Evolutionary conservation across 2,888 invertebrate genomes (phyloP), one percentile per base, ranked within the genome.

Genomic region (Lysandra bellargus): DNA sequence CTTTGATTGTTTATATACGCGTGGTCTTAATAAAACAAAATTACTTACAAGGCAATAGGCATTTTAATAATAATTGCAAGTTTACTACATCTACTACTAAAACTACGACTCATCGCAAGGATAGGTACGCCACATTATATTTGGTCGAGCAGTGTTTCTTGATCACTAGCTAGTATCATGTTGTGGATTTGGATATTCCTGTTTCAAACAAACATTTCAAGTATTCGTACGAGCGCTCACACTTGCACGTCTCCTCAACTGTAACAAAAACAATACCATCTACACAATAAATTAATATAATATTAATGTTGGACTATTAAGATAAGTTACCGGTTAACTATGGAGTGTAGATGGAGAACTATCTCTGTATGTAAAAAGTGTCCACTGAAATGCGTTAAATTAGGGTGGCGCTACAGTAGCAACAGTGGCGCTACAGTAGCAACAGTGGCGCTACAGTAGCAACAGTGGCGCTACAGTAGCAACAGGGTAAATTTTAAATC

Each of bases 201-300:
- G 85, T 88, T 53, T 91, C 88, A 89, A 95, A 94, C 6, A 95
- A 83, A 83, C 96, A 96, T 83, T 94, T 95, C n/a, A 93, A 84
- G 81, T 95, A 95, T 78, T 91, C 88, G 84, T 95, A 96, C 0
- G 95, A 88, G 81, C 91, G 89, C 1, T 95, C 92, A 81, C 96
- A 96, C 61, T 89, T 89, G 86, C 95, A 95, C 0, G 86, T 85
- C 84, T 93, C 93, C 84, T 93, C 93, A 80, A 86, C 95, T 95
- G 89, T 77, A 90, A 90, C 53, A 77, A 80, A 76, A 79, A 78
- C 23, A 79, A 72, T 33, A 12, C 1, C 77, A 77, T 74, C 33
- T 33, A 77, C 30, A 57, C 12, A 60, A 77, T 60, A 57, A 57
- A 77, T 23, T 23, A 23, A 23, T 23, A 23, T 40, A 44, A 44